Percentiles rank a stretch among this genome's conserved stretches.
phyloP scores from a whole-genome alignment of 2,888 invertebrate species.

The Cantharis nigra region DNA sequence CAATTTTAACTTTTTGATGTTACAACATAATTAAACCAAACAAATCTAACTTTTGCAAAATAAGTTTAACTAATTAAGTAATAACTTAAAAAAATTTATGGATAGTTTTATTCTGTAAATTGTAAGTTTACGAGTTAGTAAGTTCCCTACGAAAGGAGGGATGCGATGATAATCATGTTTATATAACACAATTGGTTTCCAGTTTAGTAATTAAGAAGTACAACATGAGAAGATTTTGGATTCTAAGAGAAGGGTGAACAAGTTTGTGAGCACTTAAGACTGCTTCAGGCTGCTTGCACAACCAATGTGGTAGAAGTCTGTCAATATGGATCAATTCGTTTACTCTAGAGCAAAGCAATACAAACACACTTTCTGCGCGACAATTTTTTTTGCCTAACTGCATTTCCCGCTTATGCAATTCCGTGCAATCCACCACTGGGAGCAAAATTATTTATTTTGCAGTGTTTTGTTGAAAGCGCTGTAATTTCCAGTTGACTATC shows the following conservation, averaged over 20 bases:
- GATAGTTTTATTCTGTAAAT: background rate
- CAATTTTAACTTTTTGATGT: slow-evolving; percentile 1
- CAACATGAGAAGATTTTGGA: background rate
- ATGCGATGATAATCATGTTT: background rate
- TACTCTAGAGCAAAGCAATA: background rate
- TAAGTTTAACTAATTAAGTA: background rate
- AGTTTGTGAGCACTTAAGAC: background rate
- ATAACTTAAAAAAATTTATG: background rate
- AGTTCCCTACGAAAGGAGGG: background rate
- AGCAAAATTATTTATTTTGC: background rate
- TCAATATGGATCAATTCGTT: background rate
- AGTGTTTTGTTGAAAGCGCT: background rate
- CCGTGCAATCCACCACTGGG: background rate
- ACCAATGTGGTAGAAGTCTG: background rate
- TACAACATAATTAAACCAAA: background rate
- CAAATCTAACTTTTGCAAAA: background rate
- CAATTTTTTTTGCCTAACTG: background rate
- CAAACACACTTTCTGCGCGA: background rate
- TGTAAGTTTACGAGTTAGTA: background rate
- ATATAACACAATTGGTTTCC: no score
- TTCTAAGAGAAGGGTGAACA: background rate
- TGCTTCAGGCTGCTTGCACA: background rate
- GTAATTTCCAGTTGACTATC: no score
- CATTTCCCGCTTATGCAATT: background rate
- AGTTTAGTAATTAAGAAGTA: background rate